A percentile compares a stretch with the other conserved stretches of the same genome.
These are phyloP conservation scores for Temnothorax nylanderi DNA, from an alignment of 1,140 invertebrate genomes.

Conservation along the genomic window DNA sequence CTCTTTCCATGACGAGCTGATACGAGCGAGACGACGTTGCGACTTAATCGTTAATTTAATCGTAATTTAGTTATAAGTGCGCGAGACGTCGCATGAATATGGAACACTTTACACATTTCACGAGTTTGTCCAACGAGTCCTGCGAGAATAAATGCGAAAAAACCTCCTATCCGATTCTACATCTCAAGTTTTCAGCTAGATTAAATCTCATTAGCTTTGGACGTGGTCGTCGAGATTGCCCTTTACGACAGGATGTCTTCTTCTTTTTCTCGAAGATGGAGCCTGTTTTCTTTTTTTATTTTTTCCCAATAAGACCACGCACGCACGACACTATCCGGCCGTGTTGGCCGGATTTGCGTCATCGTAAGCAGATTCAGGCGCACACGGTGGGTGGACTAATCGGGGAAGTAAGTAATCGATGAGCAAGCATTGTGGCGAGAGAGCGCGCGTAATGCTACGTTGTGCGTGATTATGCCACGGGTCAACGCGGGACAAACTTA, in stretches of 20 bases:
- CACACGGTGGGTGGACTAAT: conserved; percentile 53
- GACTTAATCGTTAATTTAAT: neutral
- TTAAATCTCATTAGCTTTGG: neutral
- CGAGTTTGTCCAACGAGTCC: neutral
- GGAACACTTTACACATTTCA: neutral
- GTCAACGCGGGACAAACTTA: conserved; percentile 27
- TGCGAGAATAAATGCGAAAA: neutral
- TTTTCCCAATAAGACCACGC: conserved; percentile 4
- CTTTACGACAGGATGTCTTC: neutral
- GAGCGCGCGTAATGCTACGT: conserved; percentile 25
- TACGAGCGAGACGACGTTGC: neutral
- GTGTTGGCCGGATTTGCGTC: conserved; percentile 46
- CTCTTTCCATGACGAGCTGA: neutral
- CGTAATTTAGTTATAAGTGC: neutral
- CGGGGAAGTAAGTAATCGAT: conserved; percentile 43
- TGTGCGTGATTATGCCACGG: conserved; percentile 51
- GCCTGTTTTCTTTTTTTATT: neutral
- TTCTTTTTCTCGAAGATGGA: neutral
- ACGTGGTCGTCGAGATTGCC: neutral
- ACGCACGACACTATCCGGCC: neutral
- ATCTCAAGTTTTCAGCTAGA: neutral
- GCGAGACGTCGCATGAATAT: neutral
- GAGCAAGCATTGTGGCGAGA: conserved; percentile 34
- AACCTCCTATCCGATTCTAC: too few species aligned
- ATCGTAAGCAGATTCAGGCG: conserved; percentile 43